Evolutionary conservation across 2,113 vertebrate genomes (phyloP).

Genomic region (Australoheros scitulus): DNA sequence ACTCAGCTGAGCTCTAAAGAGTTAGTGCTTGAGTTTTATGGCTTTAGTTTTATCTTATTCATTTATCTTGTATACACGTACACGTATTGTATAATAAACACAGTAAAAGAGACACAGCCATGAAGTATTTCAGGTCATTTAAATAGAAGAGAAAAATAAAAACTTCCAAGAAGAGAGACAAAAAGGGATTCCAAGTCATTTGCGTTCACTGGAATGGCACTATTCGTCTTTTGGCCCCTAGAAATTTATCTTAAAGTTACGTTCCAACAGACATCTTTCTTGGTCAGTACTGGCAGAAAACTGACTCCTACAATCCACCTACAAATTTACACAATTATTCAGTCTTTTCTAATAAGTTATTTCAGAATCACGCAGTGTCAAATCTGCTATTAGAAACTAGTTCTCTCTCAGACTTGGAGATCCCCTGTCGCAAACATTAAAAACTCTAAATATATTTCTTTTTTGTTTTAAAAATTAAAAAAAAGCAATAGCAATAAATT

Average conservation of each 20-base stretch:
- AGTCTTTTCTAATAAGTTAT: not conserved
- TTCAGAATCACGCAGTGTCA: slow-evolving; percentile 13
- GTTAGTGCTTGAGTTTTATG: slow-evolving; percentile 85
- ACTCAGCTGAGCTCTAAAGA: slow-evolving; percentile 80
- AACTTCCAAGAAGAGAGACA: slow-evolving; percentile 30
- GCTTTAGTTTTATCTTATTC: slow-evolving; percentile 82
- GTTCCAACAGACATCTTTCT: slow-evolving; percentile 43
- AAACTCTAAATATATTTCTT: slow-evolving; percentile 5
- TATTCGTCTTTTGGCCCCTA: slow-evolving; percentile 53
- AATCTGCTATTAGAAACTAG: slow-evolving; percentile 33
- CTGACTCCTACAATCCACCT: slow-evolving; percentile 46
- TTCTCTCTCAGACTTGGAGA: slow-evolving; percentile 64
- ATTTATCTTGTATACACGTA: slow-evolving; percentile 75
- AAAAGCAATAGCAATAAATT: slow-evolving; percentile 29
- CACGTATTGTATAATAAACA: slow-evolving; percentile 73
- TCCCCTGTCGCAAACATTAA: slow-evolving; percentile 24
- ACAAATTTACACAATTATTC: slow-evolving; percentile 32
- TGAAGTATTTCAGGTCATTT: slow-evolving; percentile 67
- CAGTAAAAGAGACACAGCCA: slow-evolving; percentile 72
- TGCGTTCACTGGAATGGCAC: slow-evolving; percentile 44
- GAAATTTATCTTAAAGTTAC: slow-evolving; percentile 47
- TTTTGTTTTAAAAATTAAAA: not conserved
- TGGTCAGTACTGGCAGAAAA: slow-evolving; percentile 49
- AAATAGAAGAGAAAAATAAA: slow-evolving; percentile 58
- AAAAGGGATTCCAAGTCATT: slow-evolving; percentile 70